phyloP scores from a whole-genome alignment of 92 coral and sea anemone species.

The Chrysogorgia sp. region DNA sequence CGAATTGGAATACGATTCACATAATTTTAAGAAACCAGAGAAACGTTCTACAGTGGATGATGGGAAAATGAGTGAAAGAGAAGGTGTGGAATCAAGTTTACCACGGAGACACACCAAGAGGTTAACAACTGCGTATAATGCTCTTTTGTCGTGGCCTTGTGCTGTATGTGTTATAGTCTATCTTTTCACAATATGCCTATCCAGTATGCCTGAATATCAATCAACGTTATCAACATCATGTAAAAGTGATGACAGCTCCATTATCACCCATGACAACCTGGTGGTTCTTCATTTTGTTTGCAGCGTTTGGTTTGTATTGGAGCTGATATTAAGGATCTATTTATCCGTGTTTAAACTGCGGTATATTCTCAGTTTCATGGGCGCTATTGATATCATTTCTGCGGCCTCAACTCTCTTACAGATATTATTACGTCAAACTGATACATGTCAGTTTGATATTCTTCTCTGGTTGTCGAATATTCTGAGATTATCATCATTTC shows the following conservation, averaged over 20 bases:
- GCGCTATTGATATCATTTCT: conserved; percentile 15
- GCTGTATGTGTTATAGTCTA: conserved; percentile 22
- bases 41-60: neutral
- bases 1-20: conserved; percentile 30
- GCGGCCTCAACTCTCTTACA: conserved; percentile 15
- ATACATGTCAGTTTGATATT: neutral
- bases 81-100: neutral
- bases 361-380: conserved; percentile 14
- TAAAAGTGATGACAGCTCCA: neutral
- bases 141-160: conserved; percentile 39
- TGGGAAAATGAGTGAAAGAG: neutral
- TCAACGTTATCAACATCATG: conserved; percentile 3
- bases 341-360: conserved; percentile 9
- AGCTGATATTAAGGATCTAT: conserved; percentile 6
- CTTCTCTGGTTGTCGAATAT: conserved; percentile 11
- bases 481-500: conserved; percentile 9
- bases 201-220: conserved; percentile 21
- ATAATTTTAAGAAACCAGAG: conserved; percentile 27
- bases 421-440: conserved; percentile 26
- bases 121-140: neutral
- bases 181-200: conserved; percentile 27
- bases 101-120: neutral
- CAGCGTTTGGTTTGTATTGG: conserved; percentile 22
- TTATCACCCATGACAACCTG: conserved; percentile 2
- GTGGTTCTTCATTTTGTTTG: conserved; percentile 19